Evolutionary conservation across 2,113 vertebrate genomes (phyloP).

Genomic region (Ciconia maguari): DNA sequence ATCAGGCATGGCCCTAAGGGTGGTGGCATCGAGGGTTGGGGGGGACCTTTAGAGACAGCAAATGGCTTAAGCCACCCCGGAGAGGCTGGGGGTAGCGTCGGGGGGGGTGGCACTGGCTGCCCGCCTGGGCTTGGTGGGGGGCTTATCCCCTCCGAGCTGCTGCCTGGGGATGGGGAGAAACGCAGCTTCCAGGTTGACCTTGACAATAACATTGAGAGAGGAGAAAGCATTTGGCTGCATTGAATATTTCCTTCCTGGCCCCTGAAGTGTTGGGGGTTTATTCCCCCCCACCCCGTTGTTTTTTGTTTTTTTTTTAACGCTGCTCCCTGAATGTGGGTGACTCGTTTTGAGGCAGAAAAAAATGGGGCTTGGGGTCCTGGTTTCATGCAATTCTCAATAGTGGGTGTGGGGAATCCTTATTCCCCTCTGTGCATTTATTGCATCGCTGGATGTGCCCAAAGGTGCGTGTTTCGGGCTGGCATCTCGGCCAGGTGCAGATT

Average conservation of each 20-base stretch:
- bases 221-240: not conserved
- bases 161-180: not conserved
- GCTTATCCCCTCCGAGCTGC: not conserved
- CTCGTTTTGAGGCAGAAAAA: not conserved
- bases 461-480: fast-evolving
- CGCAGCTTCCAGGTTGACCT: conserved; percentile 68
- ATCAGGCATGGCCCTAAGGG: not conserved
- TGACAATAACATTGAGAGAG: conserved; percentile 69
- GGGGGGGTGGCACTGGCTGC: not conserved
- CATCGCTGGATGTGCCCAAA: not conserved
- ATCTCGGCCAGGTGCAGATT: not conserved
- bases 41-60: not conserved
- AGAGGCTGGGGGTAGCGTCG: not conserved
- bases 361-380: not conserved
- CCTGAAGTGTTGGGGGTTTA: not conserved
- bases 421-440: not conserved
- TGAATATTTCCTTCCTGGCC: not conserved
- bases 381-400: fast-evolving
- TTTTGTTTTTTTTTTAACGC: fast-evolving
- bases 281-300: not conserved
- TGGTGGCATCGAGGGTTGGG: not conserved
- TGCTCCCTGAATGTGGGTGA: not conserved
- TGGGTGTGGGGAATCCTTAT: not conserved
- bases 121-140: not conserved
- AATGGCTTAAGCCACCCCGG: not conserved